A percentile compares a stretch with the other conserved stretches of the same genome.
phyloP scores from a whole-genome alignment of 2,113 vertebrate species.

The Peromyscus maniculatus region DNA sequence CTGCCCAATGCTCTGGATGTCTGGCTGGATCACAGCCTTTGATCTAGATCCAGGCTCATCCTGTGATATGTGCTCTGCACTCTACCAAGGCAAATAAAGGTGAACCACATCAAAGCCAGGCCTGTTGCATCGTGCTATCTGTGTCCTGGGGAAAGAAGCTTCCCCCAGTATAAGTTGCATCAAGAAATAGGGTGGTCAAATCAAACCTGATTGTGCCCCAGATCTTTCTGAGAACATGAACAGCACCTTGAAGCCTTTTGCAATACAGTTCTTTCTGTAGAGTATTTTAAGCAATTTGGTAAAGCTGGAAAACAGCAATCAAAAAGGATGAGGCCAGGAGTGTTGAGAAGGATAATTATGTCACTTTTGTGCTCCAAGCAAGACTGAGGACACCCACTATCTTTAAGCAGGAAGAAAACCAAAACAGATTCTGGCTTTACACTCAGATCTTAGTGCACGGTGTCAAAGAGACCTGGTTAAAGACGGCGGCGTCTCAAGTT shows the following conservation, averaged over 20 bases:
- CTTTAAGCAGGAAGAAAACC: not conserved
- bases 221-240: not conserved
- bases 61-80: not conserved
- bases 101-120: not conserved
- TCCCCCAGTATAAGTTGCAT: not conserved
- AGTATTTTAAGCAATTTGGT: not conserved
- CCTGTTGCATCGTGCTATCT: not conserved
- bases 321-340: not conserved
- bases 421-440: not conserved
- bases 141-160: not conserved
- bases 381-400: fast-evolving
- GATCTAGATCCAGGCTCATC: not conserved
- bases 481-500: not conserved
- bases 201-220: not conserved
- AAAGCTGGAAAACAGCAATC: not conserved
- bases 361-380: not conserved
- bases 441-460: not conserved
- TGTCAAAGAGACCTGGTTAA: not conserved
- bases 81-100: not conserved
- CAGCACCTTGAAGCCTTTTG: not conserved
- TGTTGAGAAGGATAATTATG: not conserved
- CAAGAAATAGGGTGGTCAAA: not conserved
- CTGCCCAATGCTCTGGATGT: not conserved
- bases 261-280: not conserved
- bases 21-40: not conserved